Evolutionary conservation across 2,113 vertebrate genomes (phyloP).

Genomic region (Fulmarus glacialis): DNA sequence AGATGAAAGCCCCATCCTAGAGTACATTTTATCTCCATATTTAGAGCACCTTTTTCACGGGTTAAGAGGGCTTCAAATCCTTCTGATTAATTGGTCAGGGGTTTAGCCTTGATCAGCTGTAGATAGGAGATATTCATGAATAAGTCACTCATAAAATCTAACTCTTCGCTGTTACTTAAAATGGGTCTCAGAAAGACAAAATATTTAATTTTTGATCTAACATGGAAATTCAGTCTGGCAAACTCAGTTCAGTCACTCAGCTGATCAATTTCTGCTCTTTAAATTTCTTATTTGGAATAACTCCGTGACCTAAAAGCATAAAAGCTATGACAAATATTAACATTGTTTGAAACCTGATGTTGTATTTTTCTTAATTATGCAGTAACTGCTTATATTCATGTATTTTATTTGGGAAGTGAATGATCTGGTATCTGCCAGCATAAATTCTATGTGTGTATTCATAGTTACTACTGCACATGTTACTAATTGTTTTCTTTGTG

Average conservation of each 20-base stretch:
- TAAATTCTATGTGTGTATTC: not conserved
- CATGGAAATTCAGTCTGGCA: not conserved
- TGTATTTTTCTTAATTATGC: not conserved
- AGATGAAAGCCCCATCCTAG: not conserved
- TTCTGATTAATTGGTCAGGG: not conserved
- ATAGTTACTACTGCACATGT: not conserved
- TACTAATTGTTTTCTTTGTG: not conserved
- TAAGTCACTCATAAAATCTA: not conserved
- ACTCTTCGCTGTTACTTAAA: not conserved
- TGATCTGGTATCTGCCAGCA: not conserved
- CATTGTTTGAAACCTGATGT: not conserved
- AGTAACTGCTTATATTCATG: not conserved
- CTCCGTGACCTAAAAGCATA: not conserved
- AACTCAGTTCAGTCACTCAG: not conserved
- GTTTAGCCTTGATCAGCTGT: not conserved
- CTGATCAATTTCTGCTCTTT: not conserved
- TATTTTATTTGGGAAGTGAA: not conserved
- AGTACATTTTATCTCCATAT: not conserved
- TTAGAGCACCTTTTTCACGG: not conserved
- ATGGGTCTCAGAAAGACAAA: not conserved
- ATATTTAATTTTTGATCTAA: not conserved
- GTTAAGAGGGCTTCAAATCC: not conserved
- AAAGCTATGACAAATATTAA: not conserved
- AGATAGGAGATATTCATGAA: not conserved
- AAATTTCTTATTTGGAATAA: not conserved